Conservation (phyloP, 2,888 invertebrate genomes). For the Troides helena region DNA sequence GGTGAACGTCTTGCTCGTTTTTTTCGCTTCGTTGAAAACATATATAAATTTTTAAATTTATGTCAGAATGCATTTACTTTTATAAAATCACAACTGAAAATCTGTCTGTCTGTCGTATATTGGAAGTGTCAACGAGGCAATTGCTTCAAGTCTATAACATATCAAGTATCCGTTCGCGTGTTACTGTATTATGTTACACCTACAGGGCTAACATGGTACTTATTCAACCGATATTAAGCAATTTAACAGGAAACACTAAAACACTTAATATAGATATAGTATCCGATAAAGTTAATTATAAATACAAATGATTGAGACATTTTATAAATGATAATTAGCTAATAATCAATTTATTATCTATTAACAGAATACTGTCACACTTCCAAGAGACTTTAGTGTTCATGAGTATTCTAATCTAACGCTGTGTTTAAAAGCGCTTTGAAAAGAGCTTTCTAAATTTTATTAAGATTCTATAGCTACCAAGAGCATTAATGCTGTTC, state of each 20-base stretch:
- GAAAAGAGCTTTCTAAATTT: too few species aligned
- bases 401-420: neutral
- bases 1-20: too few species aligned
- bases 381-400: neutral
- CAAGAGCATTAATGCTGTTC: constrained; percentile 13
- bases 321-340: too few species aligned
- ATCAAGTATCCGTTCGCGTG: constrained; percentile 66
- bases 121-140: constrained; percentile 45
- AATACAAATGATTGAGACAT: too few species aligned
- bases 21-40: too few species aligned
- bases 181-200: constrained; percentile 61
- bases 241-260: constrained; percentile 30
- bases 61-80: neutral
- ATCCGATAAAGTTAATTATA: too few species aligned
- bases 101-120: neutral
- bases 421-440: neutral
- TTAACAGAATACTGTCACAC: too few species aligned
- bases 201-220: constrained; percentile 46
- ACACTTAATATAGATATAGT: neutral
- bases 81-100: constrained; percentile 19
- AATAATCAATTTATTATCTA: too few species aligned
- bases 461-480: too few species aligned
- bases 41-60: neutral
- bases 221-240: constrained; percentile 60
- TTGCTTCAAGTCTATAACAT: constrained; percentile 43